These are phyloP conservation scores for Taeniopygia guttata DNA, from an alignment of 2,797 vertebrate species.

Conservation along the genomic window DNA sequence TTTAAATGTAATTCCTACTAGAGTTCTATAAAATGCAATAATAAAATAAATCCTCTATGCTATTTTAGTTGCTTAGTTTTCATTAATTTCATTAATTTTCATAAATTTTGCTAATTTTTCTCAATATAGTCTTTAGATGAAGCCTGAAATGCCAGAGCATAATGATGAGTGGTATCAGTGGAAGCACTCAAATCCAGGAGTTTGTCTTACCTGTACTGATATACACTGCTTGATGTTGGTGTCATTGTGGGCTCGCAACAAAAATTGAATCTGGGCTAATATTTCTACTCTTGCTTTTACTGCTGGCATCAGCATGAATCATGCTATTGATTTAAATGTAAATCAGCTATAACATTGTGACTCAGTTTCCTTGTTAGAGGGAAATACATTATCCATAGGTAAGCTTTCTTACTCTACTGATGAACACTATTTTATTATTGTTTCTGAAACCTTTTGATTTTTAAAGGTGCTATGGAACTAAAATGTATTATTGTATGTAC, in stretches of 20 bases:
- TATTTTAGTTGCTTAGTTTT: not conserved
- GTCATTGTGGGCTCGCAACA: not conserved
- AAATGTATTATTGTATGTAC: not conserved
- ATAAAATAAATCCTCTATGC: not conserved
- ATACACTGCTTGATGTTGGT: not conserved
- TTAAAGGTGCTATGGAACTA: not conserved
- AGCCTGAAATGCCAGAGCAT: not conserved
- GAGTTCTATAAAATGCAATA: not conserved
- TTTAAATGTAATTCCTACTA: not conserved
- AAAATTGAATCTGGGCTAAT: not conserved
- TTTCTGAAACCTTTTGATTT: not conserved
- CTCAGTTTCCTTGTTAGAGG: not conserved
- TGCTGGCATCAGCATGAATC: not conserved
- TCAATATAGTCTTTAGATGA: not conserved
- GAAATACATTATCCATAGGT: not conserved
- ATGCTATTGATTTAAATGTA: not conserved
- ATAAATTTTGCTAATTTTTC: not conserved
- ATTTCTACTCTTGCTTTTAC: not conserved
- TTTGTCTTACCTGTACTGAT: not conserved
- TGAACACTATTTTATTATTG: not conserved
- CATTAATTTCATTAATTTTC: not conserved
- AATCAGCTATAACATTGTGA: not conserved
- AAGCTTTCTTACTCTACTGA: not conserved
- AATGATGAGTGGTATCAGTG: not conserved
- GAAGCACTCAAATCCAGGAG: not conserved